Evolutionary conservation across 2,113 vertebrate genomes (phyloP).

Genomic region (Ptilonorhynchus violaceus): DNA sequence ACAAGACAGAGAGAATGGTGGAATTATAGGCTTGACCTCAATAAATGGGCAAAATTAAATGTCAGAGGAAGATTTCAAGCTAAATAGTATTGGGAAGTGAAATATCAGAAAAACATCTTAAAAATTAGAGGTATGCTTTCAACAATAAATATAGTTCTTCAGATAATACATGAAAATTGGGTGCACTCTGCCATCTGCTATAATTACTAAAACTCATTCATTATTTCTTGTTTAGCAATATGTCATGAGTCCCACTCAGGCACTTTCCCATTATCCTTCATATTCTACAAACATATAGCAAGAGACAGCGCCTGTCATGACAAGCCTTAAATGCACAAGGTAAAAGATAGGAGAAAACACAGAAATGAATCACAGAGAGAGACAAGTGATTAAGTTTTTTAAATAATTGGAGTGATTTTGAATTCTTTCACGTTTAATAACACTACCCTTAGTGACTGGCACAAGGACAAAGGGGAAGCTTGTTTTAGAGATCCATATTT

Average conservation of each 20-base stretch:
- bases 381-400: background rate
- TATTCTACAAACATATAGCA: constrained; percentile 25
- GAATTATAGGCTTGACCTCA: background rate
- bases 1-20: background rate
- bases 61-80: background rate
- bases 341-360: constrained; percentile 27
- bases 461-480: background rate
- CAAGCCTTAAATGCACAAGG: background rate
- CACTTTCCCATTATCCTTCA: constrained; percentile 15
- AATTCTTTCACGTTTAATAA: background rate
- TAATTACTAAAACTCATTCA: background rate
- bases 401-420: background rate
- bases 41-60: background rate
- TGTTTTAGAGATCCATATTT: background rate
- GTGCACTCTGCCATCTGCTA: background rate
- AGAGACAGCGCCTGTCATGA: constrained; percentile 26
- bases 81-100: background rate
- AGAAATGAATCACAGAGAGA: constrained; percentile 27
- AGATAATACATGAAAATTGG: background rate
- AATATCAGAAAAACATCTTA: background rate
- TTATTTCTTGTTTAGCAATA: constrained; percentile 34
- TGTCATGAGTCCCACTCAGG: constrained; percentile 4
- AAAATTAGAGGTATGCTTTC: background rate
- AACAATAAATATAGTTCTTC: background rate
- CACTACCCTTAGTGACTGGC: background rate